A percentile compares a stretch with the other conserved stretches of the same genome.
These are phyloP conservation scores for Ormyrus nitidulus DNA, from an alignment of 2,888 invertebrate genomes.

Conservation along the genomic window DNA sequence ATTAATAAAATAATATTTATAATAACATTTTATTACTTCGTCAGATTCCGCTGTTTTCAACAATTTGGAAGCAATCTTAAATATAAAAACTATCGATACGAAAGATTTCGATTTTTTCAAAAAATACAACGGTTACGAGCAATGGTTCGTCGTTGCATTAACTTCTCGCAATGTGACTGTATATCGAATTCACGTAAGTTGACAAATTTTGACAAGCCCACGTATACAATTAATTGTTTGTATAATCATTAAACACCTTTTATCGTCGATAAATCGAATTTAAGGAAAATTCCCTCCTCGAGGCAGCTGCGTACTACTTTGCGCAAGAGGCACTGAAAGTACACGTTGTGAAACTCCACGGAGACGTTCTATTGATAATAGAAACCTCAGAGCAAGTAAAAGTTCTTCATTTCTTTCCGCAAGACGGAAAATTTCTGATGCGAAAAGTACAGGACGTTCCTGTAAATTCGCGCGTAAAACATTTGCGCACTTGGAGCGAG, in stretches of 20 bases:
- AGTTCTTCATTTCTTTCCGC: slow-evolving; percentile 12
- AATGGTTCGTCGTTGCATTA: slow-evolving; percentile 25
- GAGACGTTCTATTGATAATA: slow-evolving; percentile 19
- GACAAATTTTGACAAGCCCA: background rate
- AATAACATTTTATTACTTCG: background rate
- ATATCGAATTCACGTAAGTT: slow-evolving; percentile 34
- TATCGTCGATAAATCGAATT: background rate
- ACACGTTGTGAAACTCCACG: slow-evolving; percentile 1
- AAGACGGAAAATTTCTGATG: slow-evolving; percentile 17
- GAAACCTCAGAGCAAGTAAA: slow-evolving; percentile 4
- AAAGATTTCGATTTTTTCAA: slow-evolving; percentile 38
- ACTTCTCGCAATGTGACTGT: slow-evolving; percentile 10
- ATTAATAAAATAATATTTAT: background rate
- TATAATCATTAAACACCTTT: background rate
- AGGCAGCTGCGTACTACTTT: background rate
- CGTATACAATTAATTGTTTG: background rate
- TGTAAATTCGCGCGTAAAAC: slow-evolving; percentile 6
- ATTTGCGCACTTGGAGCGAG: slow-evolving; percentile 15
- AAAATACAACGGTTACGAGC: slow-evolving; percentile 4
- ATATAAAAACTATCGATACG: slow-evolving; percentile 2
- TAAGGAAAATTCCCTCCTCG: slow-evolving; percentile 1
- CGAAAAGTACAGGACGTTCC: slow-evolving; percentile 5
- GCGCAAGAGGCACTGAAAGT: slow-evolving; percentile 14
- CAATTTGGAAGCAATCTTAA: slow-evolving; percentile 25
- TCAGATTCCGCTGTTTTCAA: slow-evolving; percentile 34